phyloP scores from a whole-genome alignment of 2,113 vertebrate species.

The Onychostruthus taczanowskii region DNA sequence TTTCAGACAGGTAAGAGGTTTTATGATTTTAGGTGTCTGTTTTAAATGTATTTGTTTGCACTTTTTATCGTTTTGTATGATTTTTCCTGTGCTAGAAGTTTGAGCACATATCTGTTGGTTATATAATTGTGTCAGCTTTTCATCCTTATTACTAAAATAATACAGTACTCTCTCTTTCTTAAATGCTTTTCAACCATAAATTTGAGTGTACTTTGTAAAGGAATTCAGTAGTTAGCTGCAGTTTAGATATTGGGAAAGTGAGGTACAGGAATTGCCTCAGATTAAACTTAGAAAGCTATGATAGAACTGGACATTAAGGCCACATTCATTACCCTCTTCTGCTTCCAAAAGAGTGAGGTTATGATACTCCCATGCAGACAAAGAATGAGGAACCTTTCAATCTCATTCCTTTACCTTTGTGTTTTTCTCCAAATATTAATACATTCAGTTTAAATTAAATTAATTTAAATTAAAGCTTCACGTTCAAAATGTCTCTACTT shows the following conservation, averaged over 20 bases:
- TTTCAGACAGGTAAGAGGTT: background rate
- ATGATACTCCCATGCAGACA: background rate
- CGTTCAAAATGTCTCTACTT: background rate
- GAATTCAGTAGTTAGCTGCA: background rate
- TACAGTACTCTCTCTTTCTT: background rate
- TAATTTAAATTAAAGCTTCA: background rate
- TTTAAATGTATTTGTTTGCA: background rate
- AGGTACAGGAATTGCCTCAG: background rate
- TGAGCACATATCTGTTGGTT: background rate
- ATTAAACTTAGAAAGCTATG: background rate
- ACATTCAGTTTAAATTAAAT: background rate
- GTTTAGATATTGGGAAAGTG: background rate
- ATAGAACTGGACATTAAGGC: background rate
- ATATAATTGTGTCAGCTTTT: background rate
- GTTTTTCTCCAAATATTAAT: background rate
- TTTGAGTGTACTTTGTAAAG: background rate
- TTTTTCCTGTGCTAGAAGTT: background rate
- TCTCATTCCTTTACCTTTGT: background rate
- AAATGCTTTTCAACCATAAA: background rate
- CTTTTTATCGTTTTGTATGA: accelerated
- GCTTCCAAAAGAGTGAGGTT: background rate
- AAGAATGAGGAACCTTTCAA: background rate
- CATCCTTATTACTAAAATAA: background rate
- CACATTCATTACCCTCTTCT: background rate
- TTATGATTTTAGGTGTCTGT: background rate